Conservation (phyloP, 2,797 vertebrate species). For the Ispidina picta region DNA sequence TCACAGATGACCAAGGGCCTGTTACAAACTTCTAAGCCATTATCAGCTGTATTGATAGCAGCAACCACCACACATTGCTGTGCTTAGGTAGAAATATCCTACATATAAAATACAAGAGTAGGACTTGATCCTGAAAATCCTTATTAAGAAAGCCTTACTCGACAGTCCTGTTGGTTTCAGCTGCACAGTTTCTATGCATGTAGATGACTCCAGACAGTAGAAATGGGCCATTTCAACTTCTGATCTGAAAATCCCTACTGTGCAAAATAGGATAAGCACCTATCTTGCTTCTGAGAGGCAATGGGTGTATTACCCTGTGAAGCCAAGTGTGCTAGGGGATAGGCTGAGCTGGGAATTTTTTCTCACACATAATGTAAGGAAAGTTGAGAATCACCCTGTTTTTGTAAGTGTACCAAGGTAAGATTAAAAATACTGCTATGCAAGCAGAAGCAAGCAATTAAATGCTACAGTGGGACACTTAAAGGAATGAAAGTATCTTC, state of each 20-base stretch:
- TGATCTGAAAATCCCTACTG: background rate
- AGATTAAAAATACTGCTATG: background rate
- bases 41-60: background rate
- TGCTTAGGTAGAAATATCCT: background rate
- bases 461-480: background rate
- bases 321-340: background rate
- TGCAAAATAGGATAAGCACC: background rate
- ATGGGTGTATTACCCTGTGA: background rate
- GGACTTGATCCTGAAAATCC: background rate
- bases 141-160: background rate
- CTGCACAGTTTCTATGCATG: background rate
- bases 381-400: background rate
- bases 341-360: background rate
- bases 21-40: background rate
- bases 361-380: background rate
- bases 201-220: background rate
- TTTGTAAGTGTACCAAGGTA: background rate
- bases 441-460: background rate
- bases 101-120: background rate
- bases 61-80: background rate
- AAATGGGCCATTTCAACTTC: background rate
- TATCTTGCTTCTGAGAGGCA: background rate
- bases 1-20: background rate
- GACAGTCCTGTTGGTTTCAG: background rate
- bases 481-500: background rate